Conservation (phyloP, 2,888 invertebrate species). For the Fabriciana adippe region DNA sequence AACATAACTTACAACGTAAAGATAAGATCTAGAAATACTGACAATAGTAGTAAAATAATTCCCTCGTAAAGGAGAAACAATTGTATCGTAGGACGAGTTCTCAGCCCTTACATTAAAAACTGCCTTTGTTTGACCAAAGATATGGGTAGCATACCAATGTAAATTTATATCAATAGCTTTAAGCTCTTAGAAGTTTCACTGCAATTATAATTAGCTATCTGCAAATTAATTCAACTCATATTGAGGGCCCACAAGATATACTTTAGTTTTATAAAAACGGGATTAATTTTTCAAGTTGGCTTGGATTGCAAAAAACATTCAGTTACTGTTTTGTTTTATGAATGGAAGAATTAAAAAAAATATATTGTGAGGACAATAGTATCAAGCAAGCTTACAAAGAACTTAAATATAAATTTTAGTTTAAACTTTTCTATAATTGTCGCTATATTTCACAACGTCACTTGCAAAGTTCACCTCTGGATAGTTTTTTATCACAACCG, state of each 20-base stretch:
- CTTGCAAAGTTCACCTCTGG: constrained; percentile 36
- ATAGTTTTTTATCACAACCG: constrained; percentile 62
- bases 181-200: no score
- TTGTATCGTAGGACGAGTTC: constrained; percentile 16
- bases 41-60: constrained; percentile 33
- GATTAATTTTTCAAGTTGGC: no score
- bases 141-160: neutral
- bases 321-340: neutral
- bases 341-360: neutral
- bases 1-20: constrained; percentile 28
- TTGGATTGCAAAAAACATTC: neutral
- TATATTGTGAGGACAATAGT: no score
- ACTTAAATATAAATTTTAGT: neutral
- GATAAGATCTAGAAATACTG: constrained; percentile 36
- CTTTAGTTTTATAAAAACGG: no score
- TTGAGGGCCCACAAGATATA: no score
- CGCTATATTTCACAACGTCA: constrained; percentile 19
- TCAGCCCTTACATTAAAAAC: constrained; percentile 11
- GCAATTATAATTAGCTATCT: no score
- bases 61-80: constrained; percentile 17
- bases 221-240: no score
- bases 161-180: neutral
- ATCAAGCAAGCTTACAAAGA: neutral
- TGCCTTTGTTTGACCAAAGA: neutral
- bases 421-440: constrained; percentile 12